Percentiles rank a stretch among this genome's conserved stretches.
These are phyloP conservation scores for Corythaeola cristata DNA, from an alignment of 2,113 vertebrate genomes.

Conservation along the genomic window DNA sequence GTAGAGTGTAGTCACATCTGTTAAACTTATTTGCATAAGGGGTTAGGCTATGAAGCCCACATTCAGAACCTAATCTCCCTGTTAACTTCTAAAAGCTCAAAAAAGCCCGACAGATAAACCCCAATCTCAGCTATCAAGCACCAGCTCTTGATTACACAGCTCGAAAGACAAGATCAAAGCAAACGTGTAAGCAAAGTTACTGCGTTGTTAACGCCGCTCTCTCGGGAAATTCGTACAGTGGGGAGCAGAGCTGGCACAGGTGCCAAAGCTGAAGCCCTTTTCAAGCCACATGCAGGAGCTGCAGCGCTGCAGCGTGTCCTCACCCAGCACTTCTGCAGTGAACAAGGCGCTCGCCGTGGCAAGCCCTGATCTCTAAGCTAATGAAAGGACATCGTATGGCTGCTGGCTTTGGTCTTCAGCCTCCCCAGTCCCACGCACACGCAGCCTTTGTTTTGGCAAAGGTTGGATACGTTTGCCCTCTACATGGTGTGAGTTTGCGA, in stretches of 20 bases:
- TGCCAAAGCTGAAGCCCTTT: not conserved
- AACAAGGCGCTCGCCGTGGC: not conserved
- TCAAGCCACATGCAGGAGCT: not conserved
- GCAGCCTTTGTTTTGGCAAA: slow-evolving; percentile 22
- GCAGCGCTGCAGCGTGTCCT: not conserved
- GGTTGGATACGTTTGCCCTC: slow-evolving; percentile 49
- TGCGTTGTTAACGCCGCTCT: not conserved
- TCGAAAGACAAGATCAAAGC: not conserved
- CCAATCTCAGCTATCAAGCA: not conserved
- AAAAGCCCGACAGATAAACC: not conserved
- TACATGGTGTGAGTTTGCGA: slow-evolving; percentile 20
- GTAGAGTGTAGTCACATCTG: not conserved
- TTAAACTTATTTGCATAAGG: not conserved
- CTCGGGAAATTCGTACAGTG: not conserved
- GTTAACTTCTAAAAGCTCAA: not conserved
- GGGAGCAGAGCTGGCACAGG: not conserved
- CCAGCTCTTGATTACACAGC: not conserved
- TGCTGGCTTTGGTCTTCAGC: not conserved
- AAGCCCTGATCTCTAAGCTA: not conserved
- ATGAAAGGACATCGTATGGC: not conserved
- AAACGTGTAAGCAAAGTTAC: not conserved
- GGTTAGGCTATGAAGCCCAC: not conserved
- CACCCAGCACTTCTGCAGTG: not conserved
- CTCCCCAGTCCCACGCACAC: not conserved
- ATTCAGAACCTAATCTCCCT: not conserved